A percentile compares a stretch with the other conserved stretches of the same genome.
phyloP scores from a whole-genome alignment of 2,888 invertebrate species.

The Ptychoptera contaminata region DNA sequence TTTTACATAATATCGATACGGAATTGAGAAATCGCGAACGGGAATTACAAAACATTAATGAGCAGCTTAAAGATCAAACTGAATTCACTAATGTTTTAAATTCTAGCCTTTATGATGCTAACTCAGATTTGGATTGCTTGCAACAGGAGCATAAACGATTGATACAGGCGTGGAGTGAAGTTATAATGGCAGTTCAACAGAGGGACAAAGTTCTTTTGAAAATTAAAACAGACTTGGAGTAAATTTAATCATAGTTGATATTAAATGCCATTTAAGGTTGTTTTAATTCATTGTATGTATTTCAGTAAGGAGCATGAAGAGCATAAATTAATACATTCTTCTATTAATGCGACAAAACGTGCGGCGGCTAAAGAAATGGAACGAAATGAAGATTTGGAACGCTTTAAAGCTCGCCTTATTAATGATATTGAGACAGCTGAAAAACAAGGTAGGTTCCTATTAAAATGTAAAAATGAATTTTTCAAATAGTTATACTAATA shows the following conservation, averaged over 20 bases:
- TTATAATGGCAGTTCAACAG: conserved; percentile 51
- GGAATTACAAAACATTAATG: conserved; percentile 43
- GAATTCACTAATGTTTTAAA: conserved; percentile 41
- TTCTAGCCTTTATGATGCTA: conserved; percentile 48
- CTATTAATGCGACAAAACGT: conserved; percentile 51
- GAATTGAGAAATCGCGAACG: conserved; percentile 56
- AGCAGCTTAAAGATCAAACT: conserved; percentile 49
- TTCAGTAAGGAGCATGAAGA: conserved; percentile 41
- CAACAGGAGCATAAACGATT: conserved; percentile 53
- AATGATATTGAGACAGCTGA: conserved; percentile 36
- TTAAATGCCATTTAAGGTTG: conserved; percentile 6
- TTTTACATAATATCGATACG: conserved; percentile 48
- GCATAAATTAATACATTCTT: conserved; percentile 37
- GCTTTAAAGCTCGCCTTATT: conserved; percentile 39
- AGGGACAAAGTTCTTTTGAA: conserved; percentile 49
- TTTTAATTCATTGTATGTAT: conserved; percentile 13
- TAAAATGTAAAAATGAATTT: not conserved
- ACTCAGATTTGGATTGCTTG: conserved; percentile 54
- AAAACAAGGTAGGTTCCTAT: conserved; percentile 26
- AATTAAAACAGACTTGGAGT: conserved; percentile 43
- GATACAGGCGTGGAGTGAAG: conserved; percentile 57
- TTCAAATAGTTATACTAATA: not conserved
- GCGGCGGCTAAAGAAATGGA: conserved; percentile 47
- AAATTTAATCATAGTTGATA: conserved; percentile 15
- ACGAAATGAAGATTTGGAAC: conserved; percentile 44